phyloP scores from a whole-genome alignment of 1,140 invertebrate genomes.

The Hylyphantes graminicola region DNA sequence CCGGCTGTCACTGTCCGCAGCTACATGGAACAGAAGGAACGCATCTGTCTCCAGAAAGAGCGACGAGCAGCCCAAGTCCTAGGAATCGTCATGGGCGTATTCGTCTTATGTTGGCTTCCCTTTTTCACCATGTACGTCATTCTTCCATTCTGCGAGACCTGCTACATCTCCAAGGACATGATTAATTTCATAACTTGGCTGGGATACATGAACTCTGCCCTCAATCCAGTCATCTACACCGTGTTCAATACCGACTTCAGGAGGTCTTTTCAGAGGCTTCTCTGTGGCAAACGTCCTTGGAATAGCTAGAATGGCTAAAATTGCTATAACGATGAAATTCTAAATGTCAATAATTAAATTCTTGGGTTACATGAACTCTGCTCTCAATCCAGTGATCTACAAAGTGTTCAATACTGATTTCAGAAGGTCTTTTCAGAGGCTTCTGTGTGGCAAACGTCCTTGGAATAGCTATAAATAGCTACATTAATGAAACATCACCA shows the following conservation, averaged over 20 bases:
- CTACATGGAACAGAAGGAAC: conserved; percentile 93
- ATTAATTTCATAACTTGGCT: conserved; percentile 96
- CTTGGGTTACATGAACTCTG: conserved; percentile 97
- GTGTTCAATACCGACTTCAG: conserved; percentile 98
- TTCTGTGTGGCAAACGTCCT: conserved; percentile 60
- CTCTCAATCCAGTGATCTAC: conserved; percentile 97
- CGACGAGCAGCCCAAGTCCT: conserved; percentile 90
- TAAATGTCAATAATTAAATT: too few species aligned
- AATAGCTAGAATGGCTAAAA: not conserved
- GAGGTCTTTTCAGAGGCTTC: conserved; percentile 81
- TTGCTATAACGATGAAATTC: too few species aligned
- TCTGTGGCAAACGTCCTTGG: conserved; percentile 57
- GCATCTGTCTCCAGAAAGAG: conserved; percentile 91
- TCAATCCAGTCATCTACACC: conserved; percentile 97
- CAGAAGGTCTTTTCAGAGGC: conserved; percentile 85
- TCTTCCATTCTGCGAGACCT: conserved; percentile 83
- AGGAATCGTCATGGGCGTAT: conserved; percentile 90
- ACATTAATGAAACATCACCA: too few species aligned
- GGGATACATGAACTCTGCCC: conserved; percentile 95
- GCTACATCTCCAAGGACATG: conserved; percentile 79
- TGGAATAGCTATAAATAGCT: not conserved
- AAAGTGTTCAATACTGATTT: conserved; percentile 99
- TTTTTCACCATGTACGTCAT: conserved; percentile 97
- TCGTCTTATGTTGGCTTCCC: conserved; percentile 96
- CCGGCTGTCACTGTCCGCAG: conserved; percentile 75